Conservation (phyloP, 2,113 vertebrate species). For the Danionella cerebrum region DNA sequence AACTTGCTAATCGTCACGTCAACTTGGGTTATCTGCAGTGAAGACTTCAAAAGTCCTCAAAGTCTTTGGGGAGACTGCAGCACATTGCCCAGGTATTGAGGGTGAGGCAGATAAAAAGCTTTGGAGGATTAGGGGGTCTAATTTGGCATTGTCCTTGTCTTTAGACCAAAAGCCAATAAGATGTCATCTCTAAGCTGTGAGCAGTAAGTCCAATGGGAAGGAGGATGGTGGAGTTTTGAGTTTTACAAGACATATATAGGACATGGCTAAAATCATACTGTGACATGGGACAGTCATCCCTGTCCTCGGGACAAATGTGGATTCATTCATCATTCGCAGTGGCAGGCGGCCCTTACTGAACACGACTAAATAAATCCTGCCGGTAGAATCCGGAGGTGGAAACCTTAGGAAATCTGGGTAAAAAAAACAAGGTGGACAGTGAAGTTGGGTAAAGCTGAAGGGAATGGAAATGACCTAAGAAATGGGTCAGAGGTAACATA, state of each 20-base stretch:
- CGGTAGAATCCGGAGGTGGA: too few relatives aligned
- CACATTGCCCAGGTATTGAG: constrained; percentile 22
- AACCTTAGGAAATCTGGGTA: too few relatives aligned
- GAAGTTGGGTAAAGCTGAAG: too few relatives aligned
- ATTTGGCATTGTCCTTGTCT: constrained; percentile 37
- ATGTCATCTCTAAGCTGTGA: constrained; percentile 18
- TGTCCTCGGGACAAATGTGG: constrained; percentile 11
- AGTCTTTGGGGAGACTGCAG: constrained; percentile 23
- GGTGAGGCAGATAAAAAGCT: constrained; percentile 37
- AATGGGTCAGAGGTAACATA: too few relatives aligned
- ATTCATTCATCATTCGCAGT: constrained; percentile 15
- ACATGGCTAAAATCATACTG: neutral
- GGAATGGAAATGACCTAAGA: too few relatives aligned
- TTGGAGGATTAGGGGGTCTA: constrained; percentile 35
- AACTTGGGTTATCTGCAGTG: neutral
- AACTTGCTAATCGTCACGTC: neutral
- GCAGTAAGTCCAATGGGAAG: constrained; percentile 18
- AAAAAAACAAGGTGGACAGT: too few relatives aligned
- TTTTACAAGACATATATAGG: constrained; percentile 19
- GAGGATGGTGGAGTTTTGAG: neutral
- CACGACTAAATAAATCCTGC: neutral
- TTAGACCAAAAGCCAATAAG: constrained; percentile 33
- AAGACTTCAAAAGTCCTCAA: neutral
- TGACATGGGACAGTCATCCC: constrained; percentile 8
- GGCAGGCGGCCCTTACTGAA: constrained; percentile 5